Evolutionary conservation across 2,888 invertebrate genomes (phyloP).

Genomic region (Sarcophaga variegata): DNA sequence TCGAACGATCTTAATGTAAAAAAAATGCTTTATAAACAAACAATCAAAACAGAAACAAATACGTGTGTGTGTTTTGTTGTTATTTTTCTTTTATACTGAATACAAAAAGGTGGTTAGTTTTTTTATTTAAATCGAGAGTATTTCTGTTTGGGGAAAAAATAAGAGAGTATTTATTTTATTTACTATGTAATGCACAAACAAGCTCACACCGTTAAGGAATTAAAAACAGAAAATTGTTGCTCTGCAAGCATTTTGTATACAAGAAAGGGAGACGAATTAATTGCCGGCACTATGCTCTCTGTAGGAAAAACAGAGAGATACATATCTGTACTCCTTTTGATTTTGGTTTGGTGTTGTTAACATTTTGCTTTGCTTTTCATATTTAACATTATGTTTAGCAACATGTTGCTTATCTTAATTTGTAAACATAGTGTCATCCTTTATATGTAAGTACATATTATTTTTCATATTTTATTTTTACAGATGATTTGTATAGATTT

Average conservation of each 20-base stretch:
- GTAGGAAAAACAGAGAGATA: not conserved
- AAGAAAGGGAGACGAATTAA: too few species aligned
- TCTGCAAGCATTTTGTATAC: too few species aligned
- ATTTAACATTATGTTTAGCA: not conserved
- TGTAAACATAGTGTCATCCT: not conserved
- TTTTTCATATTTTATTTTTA: not conserved
- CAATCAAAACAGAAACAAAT: not conserved
- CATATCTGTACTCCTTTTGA: not conserved
- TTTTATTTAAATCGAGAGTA: too few species aligned
- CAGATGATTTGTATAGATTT: conserved; percentile 55
- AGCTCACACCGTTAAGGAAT: conserved; percentile 12
- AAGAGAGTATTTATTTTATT: conserved; percentile 3
- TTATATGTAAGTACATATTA: not conserved
- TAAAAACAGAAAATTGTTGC: not conserved
- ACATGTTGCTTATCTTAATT: conserved; percentile 37
- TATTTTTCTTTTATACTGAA: not conserved
- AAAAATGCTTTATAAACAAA: not conserved
- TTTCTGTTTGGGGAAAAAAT: not conserved
- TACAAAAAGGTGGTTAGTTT: conserved; percentile 29
- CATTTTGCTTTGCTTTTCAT: not conserved
- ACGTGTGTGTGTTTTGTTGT: not conserved
- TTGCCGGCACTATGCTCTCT: not conserved
- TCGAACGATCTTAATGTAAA: not conserved
- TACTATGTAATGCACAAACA: conserved; percentile 3
- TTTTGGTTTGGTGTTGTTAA: not conserved